Evolutionary conservation across 2,797 vertebrate species (phyloP), one percentile per base, ranked within the genome.

Genomic region (Stomatorhinus walkeri): DNA sequence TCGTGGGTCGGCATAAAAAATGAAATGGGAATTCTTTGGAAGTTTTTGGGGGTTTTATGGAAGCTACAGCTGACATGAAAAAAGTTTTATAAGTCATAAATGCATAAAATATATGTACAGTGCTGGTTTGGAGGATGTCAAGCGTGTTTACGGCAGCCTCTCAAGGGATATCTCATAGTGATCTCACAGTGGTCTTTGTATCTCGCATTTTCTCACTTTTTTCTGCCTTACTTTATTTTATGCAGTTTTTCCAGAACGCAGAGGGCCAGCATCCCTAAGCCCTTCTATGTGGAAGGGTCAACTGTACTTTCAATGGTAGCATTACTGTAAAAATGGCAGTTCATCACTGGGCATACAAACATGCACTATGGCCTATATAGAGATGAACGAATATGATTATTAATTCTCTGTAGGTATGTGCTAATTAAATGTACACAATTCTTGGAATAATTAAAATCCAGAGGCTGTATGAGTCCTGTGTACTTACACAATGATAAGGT

Each of bases 401-500:
- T 72, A 72, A 36, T 76, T 76, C 7, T 36, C 32, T 16, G 2
- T 76, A 76, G 32, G 32, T 76, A 40, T 5, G 0, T 76, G 68
- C 68, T 76, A 16, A 76, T 16, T 76, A 76, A 36, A 72, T 36
- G 64, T 36, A 72, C 36, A 40, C 43, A 9, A 79, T 85, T 85
- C 46, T 85, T 51, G 10, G 12, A 24, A 52, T 85, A 14, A 85
- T 81, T 43, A 85, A 49, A 85, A 24, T 49, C 7, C 22, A 49
- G 19, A 49, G 36, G 7, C n/a, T 84, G 46, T 84, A 84, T 86
- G 48, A 22, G 32, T 61, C 4, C 87, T 87, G 43, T 87, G 6
- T 93, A 98, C 98, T 98, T 94, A 99, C 98, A 99, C 93, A 90
- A 99, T 94, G 88, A 99, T 95, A 89, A 99, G 96, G 90, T 97